These are phyloP conservation scores for Cossypha polioptera DNA, from an alignment of 2,797 vertebrate genomes.

Conservation along the genomic window DNA sequence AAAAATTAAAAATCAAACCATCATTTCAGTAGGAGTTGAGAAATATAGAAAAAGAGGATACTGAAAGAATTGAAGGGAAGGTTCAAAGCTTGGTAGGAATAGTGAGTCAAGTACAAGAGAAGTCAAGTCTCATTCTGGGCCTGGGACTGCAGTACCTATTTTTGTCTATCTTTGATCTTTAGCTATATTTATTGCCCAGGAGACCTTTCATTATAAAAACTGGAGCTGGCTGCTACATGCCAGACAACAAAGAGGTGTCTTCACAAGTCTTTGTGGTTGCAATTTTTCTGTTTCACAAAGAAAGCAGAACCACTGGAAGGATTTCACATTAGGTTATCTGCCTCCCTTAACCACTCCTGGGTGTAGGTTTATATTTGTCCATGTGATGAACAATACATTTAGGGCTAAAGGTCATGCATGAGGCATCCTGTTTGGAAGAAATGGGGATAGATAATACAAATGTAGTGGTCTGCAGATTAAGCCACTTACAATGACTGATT, in stretches of 20 bases:
- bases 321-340: background rate
- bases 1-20: background rate
- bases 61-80: background rate
- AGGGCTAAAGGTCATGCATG: background rate
- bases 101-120: background rate
- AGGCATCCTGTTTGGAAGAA: background rate
- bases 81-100: background rate
- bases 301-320: background rate
- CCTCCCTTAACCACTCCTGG: background rate
- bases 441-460: background rate
- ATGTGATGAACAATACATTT: background rate
- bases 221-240: background rate
- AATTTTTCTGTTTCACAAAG: background rate
- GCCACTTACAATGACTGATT: background rate
- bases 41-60: background rate
- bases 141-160: background rate
- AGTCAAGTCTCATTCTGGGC: background rate
- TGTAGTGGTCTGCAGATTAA: background rate
- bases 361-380: background rate
- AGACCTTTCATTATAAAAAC: background rate
- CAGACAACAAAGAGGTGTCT: background rate
- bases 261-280: background rate
- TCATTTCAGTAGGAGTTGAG: background rate
- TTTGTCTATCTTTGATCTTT: background rate
- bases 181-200: background rate